These are phyloP conservation scores for Ypsolopha sequella DNA, from an alignment of 2,888 invertebrate genomes.

Conservation along the genomic window DNA sequence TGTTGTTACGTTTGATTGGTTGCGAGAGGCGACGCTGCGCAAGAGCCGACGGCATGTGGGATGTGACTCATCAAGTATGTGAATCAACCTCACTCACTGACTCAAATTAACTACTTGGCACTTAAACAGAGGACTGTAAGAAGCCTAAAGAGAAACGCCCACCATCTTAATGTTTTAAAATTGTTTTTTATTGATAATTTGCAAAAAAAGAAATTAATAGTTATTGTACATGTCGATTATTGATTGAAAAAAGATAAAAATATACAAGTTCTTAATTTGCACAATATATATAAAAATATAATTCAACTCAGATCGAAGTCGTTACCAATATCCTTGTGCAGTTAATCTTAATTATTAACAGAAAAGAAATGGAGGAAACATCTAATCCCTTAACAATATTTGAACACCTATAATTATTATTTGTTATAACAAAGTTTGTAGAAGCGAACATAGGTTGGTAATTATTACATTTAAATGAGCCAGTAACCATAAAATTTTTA, in stretches of 20 bases:
- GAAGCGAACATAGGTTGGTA: constrained; percentile 58
- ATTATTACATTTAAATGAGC: constrained; percentile 57
- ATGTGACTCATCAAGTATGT: neutral
- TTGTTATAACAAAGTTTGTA: constrained; percentile 57
- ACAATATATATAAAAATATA: constrained; percentile 68
- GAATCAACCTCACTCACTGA: neutral
- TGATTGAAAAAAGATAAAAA: constrained; percentile 51
- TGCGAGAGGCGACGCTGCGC: constrained; percentile 20
- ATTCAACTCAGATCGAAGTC: constrained; percentile 67
- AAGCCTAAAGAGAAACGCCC: neutral
- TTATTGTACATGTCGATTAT: constrained; percentile 69
- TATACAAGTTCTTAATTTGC: constrained; percentile 65
- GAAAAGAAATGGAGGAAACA: constrained; percentile 56
- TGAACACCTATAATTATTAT: constrained; percentile 65
- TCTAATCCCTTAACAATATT: constrained; percentile 66
- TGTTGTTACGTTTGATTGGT: constrained; percentile 31
- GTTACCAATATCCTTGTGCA: constrained; percentile 71
- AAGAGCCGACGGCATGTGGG: neutral
- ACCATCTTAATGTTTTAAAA: constrained; percentile 48
- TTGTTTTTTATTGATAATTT: constrained; percentile 67
- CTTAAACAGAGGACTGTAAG: neutral
- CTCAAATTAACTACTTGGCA: neutral
- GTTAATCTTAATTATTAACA: constrained; percentile 56
- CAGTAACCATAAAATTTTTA: constrained; percentile 60
- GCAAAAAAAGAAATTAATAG: constrained; percentile 63